phyloP scores from a whole-genome alignment of 2,888 invertebrate genomes.

The Caenorhabditis sp. region DNA sequence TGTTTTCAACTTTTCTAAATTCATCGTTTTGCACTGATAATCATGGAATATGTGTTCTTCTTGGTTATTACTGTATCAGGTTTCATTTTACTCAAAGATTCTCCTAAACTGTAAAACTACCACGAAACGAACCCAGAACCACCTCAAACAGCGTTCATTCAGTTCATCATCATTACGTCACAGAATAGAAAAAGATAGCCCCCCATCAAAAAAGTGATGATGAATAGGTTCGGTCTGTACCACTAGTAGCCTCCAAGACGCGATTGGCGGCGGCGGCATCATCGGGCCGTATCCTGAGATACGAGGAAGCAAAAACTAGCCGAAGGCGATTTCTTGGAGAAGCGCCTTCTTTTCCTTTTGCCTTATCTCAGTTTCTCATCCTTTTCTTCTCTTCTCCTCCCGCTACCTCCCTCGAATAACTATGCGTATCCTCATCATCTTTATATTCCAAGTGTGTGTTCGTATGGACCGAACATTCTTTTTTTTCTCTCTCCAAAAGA shows the following conservation, averaged over 20 bases:
- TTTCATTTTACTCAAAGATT: too few species aligned
- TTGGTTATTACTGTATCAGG: too few species aligned
- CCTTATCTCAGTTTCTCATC: slow-evolving; percentile 49
- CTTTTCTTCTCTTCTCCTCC: background rate
- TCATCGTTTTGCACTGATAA: too few species aligned
- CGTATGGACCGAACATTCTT: background rate
- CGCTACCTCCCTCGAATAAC: slow-evolving; percentile 18
- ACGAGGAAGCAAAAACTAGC: slow-evolving; percentile 54
- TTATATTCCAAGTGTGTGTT: slow-evolving; percentile 23
- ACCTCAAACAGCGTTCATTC: too few species aligned
- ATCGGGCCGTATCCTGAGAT: slow-evolving; percentile 25
- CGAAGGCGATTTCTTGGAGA: slow-evolving; percentile 25
- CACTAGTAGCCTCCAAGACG: slow-evolving; percentile 33
- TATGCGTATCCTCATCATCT: slow-evolving; percentile 36
- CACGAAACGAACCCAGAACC: background rate
- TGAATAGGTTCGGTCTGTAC: slow-evolving; percentile 42
- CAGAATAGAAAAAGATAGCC: background rate
- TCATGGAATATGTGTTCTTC: too few species aligned
- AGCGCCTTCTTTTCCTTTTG: slow-evolving; percentile 30
- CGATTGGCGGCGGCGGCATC: too few species aligned
- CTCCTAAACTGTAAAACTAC: background rate
- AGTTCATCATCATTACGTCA: slow-evolving; percentile 29
- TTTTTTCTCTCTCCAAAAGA: background rate
- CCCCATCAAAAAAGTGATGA: slow-evolving; percentile 36
- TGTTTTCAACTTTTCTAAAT: too few species aligned